phyloP scores from a whole-genome alignment of 2,888 invertebrate species.

The Sarcophaga rosellei region DNA sequence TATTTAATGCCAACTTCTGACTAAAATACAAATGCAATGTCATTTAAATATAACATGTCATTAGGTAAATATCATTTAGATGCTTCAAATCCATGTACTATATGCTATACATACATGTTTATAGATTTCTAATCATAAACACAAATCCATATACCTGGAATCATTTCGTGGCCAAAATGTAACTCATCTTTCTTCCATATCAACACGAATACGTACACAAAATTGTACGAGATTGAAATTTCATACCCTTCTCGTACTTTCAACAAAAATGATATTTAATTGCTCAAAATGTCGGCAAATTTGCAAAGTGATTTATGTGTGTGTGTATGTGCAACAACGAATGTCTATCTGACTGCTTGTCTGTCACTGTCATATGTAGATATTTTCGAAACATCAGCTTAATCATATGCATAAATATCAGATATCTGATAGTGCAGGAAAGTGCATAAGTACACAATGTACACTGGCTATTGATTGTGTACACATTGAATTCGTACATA shows the following conservation, averaged over 20 bases:
- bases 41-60: background rate
- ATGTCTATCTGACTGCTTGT: no score
- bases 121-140: background rate
- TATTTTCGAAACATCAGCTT: background rate
- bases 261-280: constrained; percentile 36
- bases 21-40: background rate
- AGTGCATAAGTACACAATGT: constrained; percentile 12
- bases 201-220: background rate
- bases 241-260: constrained; percentile 13
- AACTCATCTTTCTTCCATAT: background rate
- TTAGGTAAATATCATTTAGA: background rate
- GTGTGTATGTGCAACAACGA: background rate
- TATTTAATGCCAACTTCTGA: background rate
- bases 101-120: background rate
- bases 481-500: background rate
- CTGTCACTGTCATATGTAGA: background rate
- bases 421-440: background rate
- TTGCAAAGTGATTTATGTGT: constrained; percentile 42
- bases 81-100: background rate
- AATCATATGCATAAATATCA: constrained; percentile 34
- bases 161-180: background rate
- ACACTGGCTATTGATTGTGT: background rate
- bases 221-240: constrained; percentile 28
- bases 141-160: background rate
- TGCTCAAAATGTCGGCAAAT: constrained; percentile 37